phyloP scores from a whole-genome alignment of 2,113 vertebrate species.

The Passer domesticus region DNA sequence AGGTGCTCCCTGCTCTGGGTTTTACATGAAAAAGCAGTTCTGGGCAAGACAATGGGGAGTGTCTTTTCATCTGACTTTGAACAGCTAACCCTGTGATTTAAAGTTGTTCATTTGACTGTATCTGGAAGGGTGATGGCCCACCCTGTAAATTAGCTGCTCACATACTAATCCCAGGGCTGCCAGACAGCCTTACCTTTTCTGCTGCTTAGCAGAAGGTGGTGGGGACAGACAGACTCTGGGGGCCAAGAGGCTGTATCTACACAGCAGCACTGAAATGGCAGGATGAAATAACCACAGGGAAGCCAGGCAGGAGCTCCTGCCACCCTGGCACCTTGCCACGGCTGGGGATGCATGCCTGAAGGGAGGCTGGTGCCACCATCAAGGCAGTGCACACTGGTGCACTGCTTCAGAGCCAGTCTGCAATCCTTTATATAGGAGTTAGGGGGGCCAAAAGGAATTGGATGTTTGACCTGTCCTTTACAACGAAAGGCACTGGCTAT shows the following conservation, averaged over 20 bases:
- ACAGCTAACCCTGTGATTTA: slow-evolving; percentile 13
- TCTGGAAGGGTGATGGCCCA: neutral
- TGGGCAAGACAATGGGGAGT: neutral
- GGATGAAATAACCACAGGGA: slow-evolving; percentile 2
- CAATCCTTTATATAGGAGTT: neutral
- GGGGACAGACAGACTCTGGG: neutral
- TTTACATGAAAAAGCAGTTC: slow-evolving; percentile 43
- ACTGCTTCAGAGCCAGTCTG: fast-evolving
- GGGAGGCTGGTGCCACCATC: neutral
- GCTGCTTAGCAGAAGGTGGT: neutral
- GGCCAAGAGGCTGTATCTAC: neutral
- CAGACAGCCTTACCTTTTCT: neutral
- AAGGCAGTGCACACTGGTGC: neutral
- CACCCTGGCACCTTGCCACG: neutral
- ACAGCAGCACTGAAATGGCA: neutral
- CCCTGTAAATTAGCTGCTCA: slow-evolving; percentile 32
- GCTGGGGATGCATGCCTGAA: neutral
- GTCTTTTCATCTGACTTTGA: slow-evolving; percentile 38
- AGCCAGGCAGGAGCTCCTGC: neutral
- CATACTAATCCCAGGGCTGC: neutral
- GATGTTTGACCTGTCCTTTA: neutral
- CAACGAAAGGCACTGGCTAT: neutral
- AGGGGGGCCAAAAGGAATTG: neutral
- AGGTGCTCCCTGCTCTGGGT: neutral
- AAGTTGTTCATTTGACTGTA: slow-evolving; percentile 44